Conservation (phyloP, 2,113 vertebrate genomes). For the Telmatochromis sp. region DNA sequence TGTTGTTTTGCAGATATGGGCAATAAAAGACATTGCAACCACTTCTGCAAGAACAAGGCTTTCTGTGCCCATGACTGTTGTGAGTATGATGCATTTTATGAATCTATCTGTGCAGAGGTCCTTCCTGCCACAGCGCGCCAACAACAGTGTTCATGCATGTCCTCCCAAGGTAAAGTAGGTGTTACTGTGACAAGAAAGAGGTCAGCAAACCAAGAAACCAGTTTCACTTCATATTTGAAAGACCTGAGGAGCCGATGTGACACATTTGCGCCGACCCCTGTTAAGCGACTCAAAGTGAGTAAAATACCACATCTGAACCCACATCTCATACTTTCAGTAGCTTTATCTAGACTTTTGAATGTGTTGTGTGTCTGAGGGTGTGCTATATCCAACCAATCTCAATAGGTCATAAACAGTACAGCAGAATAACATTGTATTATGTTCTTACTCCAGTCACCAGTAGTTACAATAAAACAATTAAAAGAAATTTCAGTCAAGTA, state of each 20-base stretch:
- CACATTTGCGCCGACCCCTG: conserved; percentile 75
- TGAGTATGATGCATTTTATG: conserved; percentile 69
- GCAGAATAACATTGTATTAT: neutral
- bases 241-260: conserved; percentile 84
- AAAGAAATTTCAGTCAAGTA: neutral
- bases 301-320: neutral
- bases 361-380: neutral
- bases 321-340: neutral
- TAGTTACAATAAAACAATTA: neutral
- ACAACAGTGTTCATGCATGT: neutral
- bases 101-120: neutral
- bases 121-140: neutral
- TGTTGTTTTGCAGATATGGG: conserved; percentile 39
- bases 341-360: neutral
- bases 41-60: conserved; percentile 92
- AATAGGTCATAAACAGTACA: neutral
- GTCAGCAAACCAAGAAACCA: conserved; percentile 60
- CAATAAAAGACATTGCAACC: conserved; percentile 82
- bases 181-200: conserved; percentile 69
- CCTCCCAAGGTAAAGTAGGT: conserved; percentile 84
- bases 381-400: neutral
- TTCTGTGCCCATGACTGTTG: conserved; percentile 91
- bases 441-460: neutral
- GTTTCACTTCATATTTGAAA: conserved; percentile 80
- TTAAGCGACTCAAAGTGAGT: conserved; percentile 86